A percentile compares a stretch with the other conserved stretches of the same genome.
Conservation (phyloP, 2,888 invertebrate genomes). For the Caenorhabditis becei region DNA sequence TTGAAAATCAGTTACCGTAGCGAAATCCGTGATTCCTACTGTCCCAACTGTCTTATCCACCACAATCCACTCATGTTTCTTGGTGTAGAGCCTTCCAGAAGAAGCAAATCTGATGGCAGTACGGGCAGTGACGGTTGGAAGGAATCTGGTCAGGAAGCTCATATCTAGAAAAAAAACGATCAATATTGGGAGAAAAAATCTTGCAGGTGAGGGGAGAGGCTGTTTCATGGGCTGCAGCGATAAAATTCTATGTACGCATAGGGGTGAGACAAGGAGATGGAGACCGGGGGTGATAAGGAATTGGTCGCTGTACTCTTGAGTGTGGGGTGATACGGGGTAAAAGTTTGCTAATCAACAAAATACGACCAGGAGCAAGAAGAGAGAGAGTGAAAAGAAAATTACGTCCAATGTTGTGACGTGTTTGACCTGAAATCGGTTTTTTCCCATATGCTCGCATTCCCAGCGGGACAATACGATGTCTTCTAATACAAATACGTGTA, state of each 20-base stretch:
- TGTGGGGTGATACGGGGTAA: slow-evolving; percentile 31
- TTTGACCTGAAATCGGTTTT: too few species aligned
- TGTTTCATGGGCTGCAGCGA: slow-evolving; percentile 2
- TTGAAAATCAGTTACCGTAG: slow-evolving; percentile 85
- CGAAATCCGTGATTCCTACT: slow-evolving; percentile 95
- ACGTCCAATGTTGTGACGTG: too few species aligned
- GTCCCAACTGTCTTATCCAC: slow-evolving; percentile 88
- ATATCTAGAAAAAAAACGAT: slow-evolving; percentile 25
- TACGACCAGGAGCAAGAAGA: too few species aligned
- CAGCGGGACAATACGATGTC: too few species aligned
- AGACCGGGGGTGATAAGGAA: slow-evolving; percentile 11
- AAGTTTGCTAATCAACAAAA: too few species aligned
- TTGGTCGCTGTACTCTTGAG: slow-evolving; percentile 28
- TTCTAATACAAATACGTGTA: too few species aligned
- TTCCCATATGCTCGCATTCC: too few species aligned
- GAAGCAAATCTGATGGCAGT: slow-evolving; percentile 53
- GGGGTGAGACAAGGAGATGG: background rate
- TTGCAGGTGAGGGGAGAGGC: background rate
- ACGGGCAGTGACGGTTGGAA: slow-evolving; percentile 36
- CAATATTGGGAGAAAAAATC: slow-evolving; percentile 3
- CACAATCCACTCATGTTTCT: slow-evolving; percentile 94
- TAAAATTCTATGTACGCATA: background rate
- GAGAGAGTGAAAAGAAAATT: too few species aligned
- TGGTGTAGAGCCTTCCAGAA: slow-evolving; percentile 85
- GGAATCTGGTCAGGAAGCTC: slow-evolving; percentile 45